Base-by-base conservation (phyloP, 2,113 vertebrate species). In the Okapia johnstoni region DNA sequence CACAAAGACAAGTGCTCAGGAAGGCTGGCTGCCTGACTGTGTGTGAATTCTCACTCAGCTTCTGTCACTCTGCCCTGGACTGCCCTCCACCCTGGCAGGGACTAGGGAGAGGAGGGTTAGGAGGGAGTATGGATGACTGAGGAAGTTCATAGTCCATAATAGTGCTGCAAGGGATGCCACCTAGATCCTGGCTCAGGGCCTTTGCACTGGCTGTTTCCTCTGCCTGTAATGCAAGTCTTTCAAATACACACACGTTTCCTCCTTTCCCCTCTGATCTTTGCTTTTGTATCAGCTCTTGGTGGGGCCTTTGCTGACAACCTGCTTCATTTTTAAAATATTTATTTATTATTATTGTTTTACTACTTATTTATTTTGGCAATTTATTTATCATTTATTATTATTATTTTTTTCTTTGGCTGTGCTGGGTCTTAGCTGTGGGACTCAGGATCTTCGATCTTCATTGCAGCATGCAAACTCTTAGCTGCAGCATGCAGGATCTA, bases 21-120 rank as follows among this genome's bases (percentile, higher is more conserved):
- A 83, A 55, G 33, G 33, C 33, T 55, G 33, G 52, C 50, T 55
- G 33, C 21, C 52, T 54, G 21, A 28, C 25, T 43, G 76, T 8
- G 19, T 14, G 17, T 21, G 33, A 55, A 57, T 33, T 8, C 2
- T 48, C 28, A 40, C 61, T 76, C 17, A 50, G 57, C 26, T 77
- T 48, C 16, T 61, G 46, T 23, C n/a, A 13, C 5, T 54, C 33
- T 81, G 25, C 58, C 57, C 57, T 73, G 58, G 26, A 60, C n/a
- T 7, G 2, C 23, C 19, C n/a, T 40, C 23, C 46, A 90, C n/a
- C 36, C 23, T 13, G 16, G 52, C 93, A 61, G 46, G 36, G 25
- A 36, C 48, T 28, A 16, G 6, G 1, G 23, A 63, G 15, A 16
- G 3, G 1, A 17, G 55, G 21, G 2, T 2, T 33, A 21, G 40